Evolutionary conservation across 2,113 vertebrate genomes (phyloP).

Genomic region (Hippolais icterina): DNA sequence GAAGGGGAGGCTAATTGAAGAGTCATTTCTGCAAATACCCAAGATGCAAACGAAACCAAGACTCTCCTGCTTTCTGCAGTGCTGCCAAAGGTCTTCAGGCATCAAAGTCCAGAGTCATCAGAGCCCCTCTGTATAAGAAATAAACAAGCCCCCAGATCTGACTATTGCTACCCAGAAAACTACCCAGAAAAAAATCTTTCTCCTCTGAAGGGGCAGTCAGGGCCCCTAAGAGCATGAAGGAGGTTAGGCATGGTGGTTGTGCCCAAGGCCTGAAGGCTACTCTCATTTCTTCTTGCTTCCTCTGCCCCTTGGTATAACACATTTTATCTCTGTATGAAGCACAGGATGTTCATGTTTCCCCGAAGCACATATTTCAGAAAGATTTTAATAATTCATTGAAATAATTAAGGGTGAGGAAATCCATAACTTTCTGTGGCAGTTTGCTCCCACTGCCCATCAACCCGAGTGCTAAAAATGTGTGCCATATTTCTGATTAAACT

Average conservation of each 20-base stretch:
- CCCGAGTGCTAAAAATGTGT: neutral
- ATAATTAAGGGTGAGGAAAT: constrained; percentile 31
- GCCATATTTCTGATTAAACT: fast-evolving
- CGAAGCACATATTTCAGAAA: constrained; percentile 23
- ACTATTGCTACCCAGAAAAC: neutral
- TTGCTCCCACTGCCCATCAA: neutral
- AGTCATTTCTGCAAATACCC: neutral
- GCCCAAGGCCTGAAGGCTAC: neutral
- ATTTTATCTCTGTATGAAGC: neutral
- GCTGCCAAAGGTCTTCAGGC: neutral
- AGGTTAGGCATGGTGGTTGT: neutral
- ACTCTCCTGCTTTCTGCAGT: neutral
- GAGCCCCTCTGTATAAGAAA: neutral
- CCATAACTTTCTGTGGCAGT: neutral
- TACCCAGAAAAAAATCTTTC: neutral
- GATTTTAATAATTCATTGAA: constrained; percentile 39
- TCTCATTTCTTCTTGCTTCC: neutral
- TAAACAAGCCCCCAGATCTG: neutral
- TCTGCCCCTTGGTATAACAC: neutral
- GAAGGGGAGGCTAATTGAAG: neutral
- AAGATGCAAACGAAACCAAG: neutral
- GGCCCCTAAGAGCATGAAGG: neutral
- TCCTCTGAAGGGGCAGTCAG: neutral
- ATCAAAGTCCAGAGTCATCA: neutral
- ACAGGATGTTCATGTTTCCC: constrained; percentile 18